Evolutionary conservation across 2,888 invertebrate species (phyloP), one percentile per base, ranked within the genome.

Genomic region (Drosophila suboccidentalis): DNA sequence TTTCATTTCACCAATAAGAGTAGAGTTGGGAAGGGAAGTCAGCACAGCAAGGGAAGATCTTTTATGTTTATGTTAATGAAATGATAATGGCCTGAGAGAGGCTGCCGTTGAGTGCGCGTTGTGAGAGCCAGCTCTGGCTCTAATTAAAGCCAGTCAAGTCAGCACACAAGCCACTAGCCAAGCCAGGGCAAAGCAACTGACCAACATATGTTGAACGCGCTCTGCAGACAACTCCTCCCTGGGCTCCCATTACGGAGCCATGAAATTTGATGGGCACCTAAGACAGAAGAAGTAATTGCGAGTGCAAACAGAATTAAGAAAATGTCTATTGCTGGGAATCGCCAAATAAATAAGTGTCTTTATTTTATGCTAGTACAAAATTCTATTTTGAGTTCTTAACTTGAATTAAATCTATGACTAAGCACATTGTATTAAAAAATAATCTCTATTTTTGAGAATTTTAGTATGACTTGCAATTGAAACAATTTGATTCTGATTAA

Each of bases 61-160:
- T 82, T 89, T 85, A 87, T 88, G 85, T 70, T 59, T 89, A 89
- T 85, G 90, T 79, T 85, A 85, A 85, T 85, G 88, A 85, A 85
- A 85, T 85, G 85, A 88, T 89, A 85, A 89, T 89, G 66, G 71
- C 36, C 62, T 41, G 47, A 67, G 41, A 41, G 26, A 53, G 17
- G 13, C 8, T 67, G 38, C 50, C 61, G 29, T 36, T 36, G 43
- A 61, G 61, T 63, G 50, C 36, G 32, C 29, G 8, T 34, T 53
- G 39, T 53, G 50, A 65, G 41, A 43, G 49, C 44, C 63, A 68
- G 46, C 38, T 55, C 58, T 49, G 64, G 46, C 65, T 75, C 65
- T 65, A 75, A 77, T 77, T 79, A 80, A 79, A 75, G 59, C 38
- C 59, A 58, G 57, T 44, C 11, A 49, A 58, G 57, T 44, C 11